phyloP scores from a whole-genome alignment of 1,140 invertebrate species.

The Drosophila erecta region DNA sequence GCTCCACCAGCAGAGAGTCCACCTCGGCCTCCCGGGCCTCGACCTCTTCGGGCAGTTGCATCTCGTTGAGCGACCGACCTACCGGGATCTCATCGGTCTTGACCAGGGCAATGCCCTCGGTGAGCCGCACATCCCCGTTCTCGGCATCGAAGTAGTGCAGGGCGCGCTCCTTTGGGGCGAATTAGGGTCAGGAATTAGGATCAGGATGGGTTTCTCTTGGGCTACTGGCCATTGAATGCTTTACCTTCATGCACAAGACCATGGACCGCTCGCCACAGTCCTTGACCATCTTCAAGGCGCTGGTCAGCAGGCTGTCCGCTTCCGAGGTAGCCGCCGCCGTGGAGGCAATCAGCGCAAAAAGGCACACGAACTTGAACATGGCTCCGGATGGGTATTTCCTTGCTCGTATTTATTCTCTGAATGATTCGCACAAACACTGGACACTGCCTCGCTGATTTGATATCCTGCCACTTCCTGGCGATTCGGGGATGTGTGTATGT shows the following conservation, averaged over 20 bases:
- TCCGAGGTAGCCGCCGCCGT: constrained; percentile 75
- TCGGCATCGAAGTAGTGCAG: constrained; percentile 88
- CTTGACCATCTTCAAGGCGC: constrained; percentile 88
- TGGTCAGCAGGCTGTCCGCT: constrained; percentile 85
- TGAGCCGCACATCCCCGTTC: constrained; percentile 86
- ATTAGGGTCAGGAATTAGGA: background rate
- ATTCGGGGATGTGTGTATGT: constrained; percentile 10
- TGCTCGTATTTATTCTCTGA: background rate
- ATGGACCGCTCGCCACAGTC: constrained; percentile 89
- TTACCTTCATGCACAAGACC: constrained; percentile 90
- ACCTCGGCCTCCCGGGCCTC: constrained; percentile 90
- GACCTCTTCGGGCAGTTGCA: constrained; percentile 88
- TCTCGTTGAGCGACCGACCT: constrained; percentile 85
- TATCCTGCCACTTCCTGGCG: constrained; percentile 44
- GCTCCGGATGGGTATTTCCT: constrained; percentile 23
- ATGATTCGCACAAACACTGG: constrained; percentile 49
- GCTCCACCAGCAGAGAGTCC: constrained; percentile 90
- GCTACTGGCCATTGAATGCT: background rate
- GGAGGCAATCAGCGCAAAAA: constrained; percentile 86
- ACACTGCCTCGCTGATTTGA: constrained; percentile 28
- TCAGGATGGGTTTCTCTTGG: background rate
- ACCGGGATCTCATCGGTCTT: constrained; percentile 87
- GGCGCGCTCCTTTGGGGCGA: constrained; percentile 86
- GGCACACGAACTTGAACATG: constrained; percentile 85
- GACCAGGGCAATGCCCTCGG: constrained; percentile 90